phyloP scores from a whole-genome alignment of 1,140 invertebrate species.

The Mercenaria mercenaria region DNA sequence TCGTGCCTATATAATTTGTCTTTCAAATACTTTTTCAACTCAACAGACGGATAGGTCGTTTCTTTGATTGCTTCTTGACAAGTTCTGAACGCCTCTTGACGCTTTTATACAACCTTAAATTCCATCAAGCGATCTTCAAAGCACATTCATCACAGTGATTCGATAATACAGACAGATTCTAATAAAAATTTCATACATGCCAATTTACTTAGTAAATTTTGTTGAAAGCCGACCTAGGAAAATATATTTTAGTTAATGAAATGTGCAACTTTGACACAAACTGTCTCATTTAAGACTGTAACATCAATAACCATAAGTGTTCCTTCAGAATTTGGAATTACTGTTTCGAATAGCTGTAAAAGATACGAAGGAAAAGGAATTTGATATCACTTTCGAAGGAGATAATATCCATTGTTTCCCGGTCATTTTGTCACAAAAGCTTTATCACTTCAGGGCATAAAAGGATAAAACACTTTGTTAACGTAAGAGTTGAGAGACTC shows the following conservation, averaged over 20 bases:
- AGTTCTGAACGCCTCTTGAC: slow-evolving; percentile 37
- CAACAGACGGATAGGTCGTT: slow-evolving; percentile 42
- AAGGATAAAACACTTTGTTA: no score
- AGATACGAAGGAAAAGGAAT: no score
- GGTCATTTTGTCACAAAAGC: no score
- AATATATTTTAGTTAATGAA: slow-evolving; percentile 57
- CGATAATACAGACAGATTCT: slow-evolving; percentile 29
- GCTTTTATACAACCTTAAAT: slow-evolving; percentile 51
- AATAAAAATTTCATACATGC: slow-evolving; percentile 43
- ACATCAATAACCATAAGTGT: slow-evolving; percentile 38
- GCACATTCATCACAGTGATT: slow-evolving; percentile 47
- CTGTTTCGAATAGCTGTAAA: neutral
- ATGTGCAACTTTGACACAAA: slow-evolving; percentile 45
- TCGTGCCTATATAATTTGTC: slow-evolving; percentile 11
- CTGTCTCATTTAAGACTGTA: neutral
- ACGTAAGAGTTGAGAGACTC: no score
- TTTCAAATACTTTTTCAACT: slow-evolving; percentile 58
- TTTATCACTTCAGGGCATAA: no score
- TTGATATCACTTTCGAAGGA: no score
- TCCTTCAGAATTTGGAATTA: neutral
- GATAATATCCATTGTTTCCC: no score
- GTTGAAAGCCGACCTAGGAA: neutral
- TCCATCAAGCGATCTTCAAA: slow-evolving; percentile 26
- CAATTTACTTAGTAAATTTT: neutral
- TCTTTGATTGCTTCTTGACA: slow-evolving; percentile 66